Conservation (phyloP, 1,140 invertebrate genomes). For the Ooceraea biroi region DNA sequence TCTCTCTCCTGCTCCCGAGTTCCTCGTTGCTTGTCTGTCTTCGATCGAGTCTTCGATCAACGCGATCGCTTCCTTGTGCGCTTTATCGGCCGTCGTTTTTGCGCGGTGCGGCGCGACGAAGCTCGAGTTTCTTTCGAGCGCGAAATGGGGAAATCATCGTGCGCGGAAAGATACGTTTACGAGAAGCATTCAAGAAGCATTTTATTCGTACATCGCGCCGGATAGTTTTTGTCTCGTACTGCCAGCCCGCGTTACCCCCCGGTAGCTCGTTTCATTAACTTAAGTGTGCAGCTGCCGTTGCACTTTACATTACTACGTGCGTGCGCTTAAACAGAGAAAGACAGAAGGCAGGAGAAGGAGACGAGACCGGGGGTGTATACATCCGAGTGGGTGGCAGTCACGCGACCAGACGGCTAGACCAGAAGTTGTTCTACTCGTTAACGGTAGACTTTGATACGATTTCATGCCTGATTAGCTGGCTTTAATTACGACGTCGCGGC, state of each 20-base stretch:
- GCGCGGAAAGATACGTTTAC: slow-evolving; percentile 29
- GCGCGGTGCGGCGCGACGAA: not conserved
- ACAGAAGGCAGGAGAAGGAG: too few species aligned
- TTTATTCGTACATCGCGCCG: slow-evolving; percentile 33
- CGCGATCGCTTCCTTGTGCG: slow-evolving; percentile 6
- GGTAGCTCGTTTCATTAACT: slow-evolving; percentile 66
- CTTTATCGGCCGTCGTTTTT: not conserved
- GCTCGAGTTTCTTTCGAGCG: not conserved
- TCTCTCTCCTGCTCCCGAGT: not conserved
- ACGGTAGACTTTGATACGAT: slow-evolving; percentile 62
- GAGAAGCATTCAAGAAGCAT: not conserved
- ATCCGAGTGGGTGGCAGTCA: slow-evolving; percentile 48
- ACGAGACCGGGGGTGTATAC: not conserved
- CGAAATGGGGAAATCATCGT: slow-evolving; percentile 6
- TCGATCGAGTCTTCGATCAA: not conserved
- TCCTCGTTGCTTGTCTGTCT: slow-evolving; percentile 22
- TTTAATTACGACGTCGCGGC: slow-evolving; percentile 67
- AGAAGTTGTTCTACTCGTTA: slow-evolving; percentile 59
- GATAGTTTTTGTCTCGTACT: slow-evolving; percentile 37
- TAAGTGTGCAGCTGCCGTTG: slow-evolving; percentile 64
- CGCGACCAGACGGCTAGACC: slow-evolving; percentile 37
- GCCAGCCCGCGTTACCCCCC: slow-evolving; percentile 1
- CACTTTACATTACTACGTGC: slow-evolving; percentile 16
- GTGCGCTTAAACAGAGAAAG: not conserved
- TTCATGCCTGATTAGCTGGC: slow-evolving; percentile 64